A percentile compares a stretch with the other conserved stretches of the same genome.
phyloP scores from a whole-genome alignment of 1,140 invertebrate species.

The Argopecten irradians region DNA sequence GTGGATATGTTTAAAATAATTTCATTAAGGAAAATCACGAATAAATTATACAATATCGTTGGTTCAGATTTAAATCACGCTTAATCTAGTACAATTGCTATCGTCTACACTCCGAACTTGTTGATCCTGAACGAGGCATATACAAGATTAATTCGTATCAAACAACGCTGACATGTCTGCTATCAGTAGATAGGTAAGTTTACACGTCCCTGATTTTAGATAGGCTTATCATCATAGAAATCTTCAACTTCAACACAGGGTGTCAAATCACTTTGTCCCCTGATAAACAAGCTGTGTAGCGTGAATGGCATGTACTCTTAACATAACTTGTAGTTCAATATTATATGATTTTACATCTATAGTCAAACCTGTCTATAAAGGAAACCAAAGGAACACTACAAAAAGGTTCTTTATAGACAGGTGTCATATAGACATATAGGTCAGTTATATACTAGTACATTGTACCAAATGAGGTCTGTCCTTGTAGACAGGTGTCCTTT shows the following conservation, averaged over 20 bases:
- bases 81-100: neutral
- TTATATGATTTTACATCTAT: neutral
- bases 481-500: too few relatives aligned
- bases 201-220: conserved; percentile 15
- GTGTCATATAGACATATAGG: too few relatives aligned
- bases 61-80: neutral
- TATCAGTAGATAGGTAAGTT: neutral
- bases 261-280: neutral
- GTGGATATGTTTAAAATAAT: neutral
- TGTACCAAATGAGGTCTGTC: too few relatives aligned
- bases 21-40: too few relatives aligned
- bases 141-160: neutral
- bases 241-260: neutral
- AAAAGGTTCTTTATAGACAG: too few relatives aligned
- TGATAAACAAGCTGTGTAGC: neutral
- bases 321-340: neutral
- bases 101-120: neutral
- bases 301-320: neutral
- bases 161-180: neutral
- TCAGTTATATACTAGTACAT: too few relatives aligned
- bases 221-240: neutral
- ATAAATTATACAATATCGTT: neutral
- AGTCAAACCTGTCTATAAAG: neutral
- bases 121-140: neutral
- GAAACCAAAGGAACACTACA: too few relatives aligned